Conservation (phyloP, 2,888 invertebrate genomes). For the Caenorhabditis parvicauda region DNA sequence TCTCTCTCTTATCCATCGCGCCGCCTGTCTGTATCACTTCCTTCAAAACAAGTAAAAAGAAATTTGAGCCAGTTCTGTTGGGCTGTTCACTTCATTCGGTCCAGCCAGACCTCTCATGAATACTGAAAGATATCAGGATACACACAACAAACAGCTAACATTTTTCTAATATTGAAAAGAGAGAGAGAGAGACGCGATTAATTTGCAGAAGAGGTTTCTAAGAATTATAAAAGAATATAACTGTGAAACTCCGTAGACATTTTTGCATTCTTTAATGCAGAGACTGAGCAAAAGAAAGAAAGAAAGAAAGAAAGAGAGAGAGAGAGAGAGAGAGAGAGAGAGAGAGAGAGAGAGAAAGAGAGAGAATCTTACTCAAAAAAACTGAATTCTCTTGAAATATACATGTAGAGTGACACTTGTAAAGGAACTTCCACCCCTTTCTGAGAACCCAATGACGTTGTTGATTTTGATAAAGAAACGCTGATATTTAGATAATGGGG, state of each 20-base stretch:
- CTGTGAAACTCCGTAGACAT: no score
- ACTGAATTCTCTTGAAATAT: no score
- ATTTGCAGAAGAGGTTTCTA: no score
- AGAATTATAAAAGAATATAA: no score
- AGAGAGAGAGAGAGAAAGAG: conserved; percentile 6
- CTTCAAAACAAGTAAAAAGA: no score
- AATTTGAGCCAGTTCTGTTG: no score
- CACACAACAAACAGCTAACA: neutral
- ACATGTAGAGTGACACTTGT: no score
- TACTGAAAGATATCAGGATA: neutral
- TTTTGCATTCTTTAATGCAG: no score
- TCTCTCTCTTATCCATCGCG: no score
- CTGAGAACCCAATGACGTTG: conserved; percentile 3
- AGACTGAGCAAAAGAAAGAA: conserved; percentile 2
- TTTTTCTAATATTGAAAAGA: conserved; percentile 6
- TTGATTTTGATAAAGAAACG: neutral
- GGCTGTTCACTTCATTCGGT: no score
- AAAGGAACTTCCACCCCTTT: conserved; percentile 16
- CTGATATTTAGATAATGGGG: no score
- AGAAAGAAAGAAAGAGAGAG: conserved; percentile 9
- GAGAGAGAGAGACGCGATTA: conserved; percentile 3
- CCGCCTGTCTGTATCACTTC: no score
- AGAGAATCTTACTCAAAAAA: conserved; percentile 8
- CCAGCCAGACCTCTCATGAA: neutral
- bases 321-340: conserved; percentile 6